Evolutionary conservation across 2,797 vertebrate genomes (phyloP).

Genomic region (Mus spretus): DNA sequence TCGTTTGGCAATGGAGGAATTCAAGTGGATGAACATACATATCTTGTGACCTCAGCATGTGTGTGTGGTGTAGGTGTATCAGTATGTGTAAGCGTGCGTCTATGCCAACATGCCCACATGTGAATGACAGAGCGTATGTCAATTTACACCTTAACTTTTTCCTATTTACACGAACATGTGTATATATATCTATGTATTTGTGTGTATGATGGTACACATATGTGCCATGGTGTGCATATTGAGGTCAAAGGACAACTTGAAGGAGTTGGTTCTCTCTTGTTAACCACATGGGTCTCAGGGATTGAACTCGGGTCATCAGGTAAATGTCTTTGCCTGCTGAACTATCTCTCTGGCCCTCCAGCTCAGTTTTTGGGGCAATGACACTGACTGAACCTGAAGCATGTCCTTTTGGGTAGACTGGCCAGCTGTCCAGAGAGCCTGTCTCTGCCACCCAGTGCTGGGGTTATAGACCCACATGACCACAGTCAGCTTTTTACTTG

Average conservation of each 20-base stretch:
- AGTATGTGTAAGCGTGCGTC: not conserved
- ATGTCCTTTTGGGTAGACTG: not conserved
- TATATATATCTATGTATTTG: not conserved
- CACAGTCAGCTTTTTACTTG: not conserved
- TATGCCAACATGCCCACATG: not conserved
- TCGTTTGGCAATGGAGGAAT: conserved; percentile 45
- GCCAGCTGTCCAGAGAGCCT: not conserved
- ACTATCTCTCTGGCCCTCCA: not conserved
- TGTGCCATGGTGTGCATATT: not conserved
- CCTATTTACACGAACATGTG: not conserved
- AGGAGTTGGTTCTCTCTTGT: not conserved
- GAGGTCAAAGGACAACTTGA: not conserved
- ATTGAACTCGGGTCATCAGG: not conserved
- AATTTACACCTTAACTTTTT: not conserved
- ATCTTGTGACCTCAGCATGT: conserved; percentile 59
- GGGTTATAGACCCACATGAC: not conserved
- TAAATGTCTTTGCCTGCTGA: not conserved
- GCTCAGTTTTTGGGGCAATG: not conserved
- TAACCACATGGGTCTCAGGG: not conserved
- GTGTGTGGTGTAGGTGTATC: not conserved
- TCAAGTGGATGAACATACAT: not conserved
- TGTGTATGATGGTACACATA: not conserved
- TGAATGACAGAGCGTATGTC: not conserved
- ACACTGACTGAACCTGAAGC: not conserved
- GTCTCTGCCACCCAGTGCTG: not conserved